These are phyloP conservation scores for Glyphotaelius pellucidus DNA, from an alignment of 2,888 invertebrate genomes.

Conservation along the genomic window DNA sequence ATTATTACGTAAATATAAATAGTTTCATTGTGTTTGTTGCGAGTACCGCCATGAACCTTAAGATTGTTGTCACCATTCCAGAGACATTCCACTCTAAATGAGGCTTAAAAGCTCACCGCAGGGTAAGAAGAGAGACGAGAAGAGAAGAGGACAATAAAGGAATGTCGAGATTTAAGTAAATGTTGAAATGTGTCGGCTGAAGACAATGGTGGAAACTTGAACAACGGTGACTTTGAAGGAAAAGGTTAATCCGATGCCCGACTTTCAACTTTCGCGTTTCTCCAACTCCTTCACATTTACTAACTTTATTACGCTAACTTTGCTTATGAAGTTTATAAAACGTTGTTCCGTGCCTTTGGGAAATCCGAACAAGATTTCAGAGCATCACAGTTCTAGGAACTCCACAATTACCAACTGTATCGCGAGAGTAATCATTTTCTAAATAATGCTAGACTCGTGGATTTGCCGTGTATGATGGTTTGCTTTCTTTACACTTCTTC, in stretches of 20 bases:
- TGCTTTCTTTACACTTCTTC: not conserved
- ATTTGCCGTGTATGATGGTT: not conserved
- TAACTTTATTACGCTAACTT: conserved; percentile 43
- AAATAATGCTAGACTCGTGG: not conserved
- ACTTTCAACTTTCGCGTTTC: conserved; percentile 20
- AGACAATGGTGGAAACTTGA: not conserved
- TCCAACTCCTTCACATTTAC: conserved; percentile 17
- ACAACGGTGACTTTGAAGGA: conserved; percentile 4
- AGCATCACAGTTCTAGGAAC: not conserved
- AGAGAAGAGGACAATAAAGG: not conserved
- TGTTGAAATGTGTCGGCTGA: conserved; percentile 4
- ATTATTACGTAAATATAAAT: not conserved
- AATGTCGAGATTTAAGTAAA: conserved; percentile 5
- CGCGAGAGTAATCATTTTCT: conserved; percentile 20
- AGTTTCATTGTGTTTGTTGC: not conserved
- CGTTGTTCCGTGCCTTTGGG: conserved; percentile 28
- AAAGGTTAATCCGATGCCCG: conserved; percentile 29
- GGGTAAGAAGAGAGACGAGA: not conserved
- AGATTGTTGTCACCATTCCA: not conserved
- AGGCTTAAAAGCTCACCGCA: not conserved
- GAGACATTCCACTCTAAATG: not conserved
- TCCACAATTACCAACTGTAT: conserved; percentile 21
- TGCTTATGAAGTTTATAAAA: conserved; percentile 40
- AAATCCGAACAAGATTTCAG: conserved; percentile 34
- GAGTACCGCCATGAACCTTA: not conserved